Base-by-base conservation (phyloP, 2,888 invertebrate species). In the Erannis defoliaria region DNA sequence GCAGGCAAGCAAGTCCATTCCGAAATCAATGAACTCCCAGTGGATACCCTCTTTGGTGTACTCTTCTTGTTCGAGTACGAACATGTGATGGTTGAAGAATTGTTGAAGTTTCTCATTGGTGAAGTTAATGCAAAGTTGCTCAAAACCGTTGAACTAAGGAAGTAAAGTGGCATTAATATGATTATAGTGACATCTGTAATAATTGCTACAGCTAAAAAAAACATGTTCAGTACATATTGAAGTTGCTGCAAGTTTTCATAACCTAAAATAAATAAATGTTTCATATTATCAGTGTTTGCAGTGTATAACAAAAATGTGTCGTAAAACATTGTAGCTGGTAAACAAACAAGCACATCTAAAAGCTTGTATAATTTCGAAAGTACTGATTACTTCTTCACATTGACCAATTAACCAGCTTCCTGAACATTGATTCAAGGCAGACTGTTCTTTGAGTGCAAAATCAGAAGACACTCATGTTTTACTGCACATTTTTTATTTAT, bases 31-130 rank as follows among this genome's bases (percentile, higher is more conserved):
- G 94, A 99, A 99, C 88, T 96, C 96, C 99, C 99, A 99, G 84
- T 97, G 95, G 94, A 99, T 99, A 85, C 99, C 99, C 94, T 99
- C 99, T 86, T 94, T 96, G 87, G 97, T 98, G 94, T 99, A 99
- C 90, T 99, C 99, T 94, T 99, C 99, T 96, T 99, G 99, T 94
- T 99, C 99, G 93, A 99, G 95, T 77, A 99, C 99, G 94, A 99
- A 99, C 99, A 99, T 99, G 96, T 98, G 97, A 93, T 99, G 99
- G 94, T 99, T 99, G 96, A 99, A 99, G 95, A 99, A 99, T 94
- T 99, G 99, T 94, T 99, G 99, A 79, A 99, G 96, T 94, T 99
- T 98, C 94, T 99, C 99, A 93, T 99, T 99, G 93, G 99, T 99
- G 95, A 99, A 99, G 95, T 99, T 99, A 96, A 99, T 99, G 95